Evolutionary conservation across 2,113 vertebrate species (phyloP), one percentile per base, ranked within the genome.

Genomic region (Notechis scutatus): DNA sequence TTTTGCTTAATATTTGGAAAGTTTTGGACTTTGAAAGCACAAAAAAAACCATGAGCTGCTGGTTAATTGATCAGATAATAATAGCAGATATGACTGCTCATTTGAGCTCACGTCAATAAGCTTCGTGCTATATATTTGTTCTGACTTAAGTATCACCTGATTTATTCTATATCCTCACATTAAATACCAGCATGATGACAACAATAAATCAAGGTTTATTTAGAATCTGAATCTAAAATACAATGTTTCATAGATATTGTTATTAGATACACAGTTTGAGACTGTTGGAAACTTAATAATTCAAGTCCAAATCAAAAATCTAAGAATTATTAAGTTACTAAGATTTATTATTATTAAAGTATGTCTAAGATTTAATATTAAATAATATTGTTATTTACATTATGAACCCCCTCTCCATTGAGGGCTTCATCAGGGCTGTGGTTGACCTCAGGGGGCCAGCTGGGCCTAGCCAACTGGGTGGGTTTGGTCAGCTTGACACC

Each of bases 151-250:
- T 23, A 93, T 54, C 91, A 26, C 24, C 20, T n/a, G 15, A 94
- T 52, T 81, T 85, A 52, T 42, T 86, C 1, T 34, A 59, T 52
- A 81, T 42, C 18, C 7, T 81, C 74, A 81, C 34, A 81, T 21
- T 81, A 42, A 81, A 81, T 9, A 91, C 34, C 29, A 21, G 39
- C 12, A 50, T 47, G 0, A 0, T 47, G 0, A 0, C 20, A 12
- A 39, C 0, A 0, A 24, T 15, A 34, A 81, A 20, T 11, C 6
- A 64, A 59, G 24, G 34, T 1, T 42, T 42, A 21, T 42, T 81
- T 81, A 42, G 34, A 81, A 81, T 42, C 34, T 21, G 34, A 81
- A 81, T 42, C 74, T 81, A 81, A 81, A 81, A 81, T 81, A 81
- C 74, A 39, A 42, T 42, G 20, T 21, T 42, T 42, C 69, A 81